Conservation (phyloP, 2,888 invertebrate genomes). For the Drosophila buzzatii region DNA sequence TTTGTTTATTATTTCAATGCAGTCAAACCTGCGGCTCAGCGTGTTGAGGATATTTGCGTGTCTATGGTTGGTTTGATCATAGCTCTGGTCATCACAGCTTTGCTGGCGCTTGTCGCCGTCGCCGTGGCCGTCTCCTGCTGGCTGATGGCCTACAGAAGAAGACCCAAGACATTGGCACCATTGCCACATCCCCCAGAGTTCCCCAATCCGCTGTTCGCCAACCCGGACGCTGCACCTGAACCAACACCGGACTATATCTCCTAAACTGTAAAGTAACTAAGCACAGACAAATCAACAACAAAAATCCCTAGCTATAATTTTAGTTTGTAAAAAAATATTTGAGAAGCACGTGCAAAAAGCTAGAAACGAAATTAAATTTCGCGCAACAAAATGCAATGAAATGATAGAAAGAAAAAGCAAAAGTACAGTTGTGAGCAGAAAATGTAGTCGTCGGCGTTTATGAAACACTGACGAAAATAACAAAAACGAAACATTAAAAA, state of each 20-base stretch:
- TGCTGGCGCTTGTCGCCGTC: slow-evolving; percentile 95
- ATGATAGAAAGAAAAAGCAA: slow-evolving; percentile 62
- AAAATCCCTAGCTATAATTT: slow-evolving; percentile 62
- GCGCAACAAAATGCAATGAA: slow-evolving; percentile 37
- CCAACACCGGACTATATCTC: slow-evolving; percentile 93
- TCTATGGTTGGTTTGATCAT: slow-evolving; percentile 97
- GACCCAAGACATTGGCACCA: slow-evolving; percentile 94
- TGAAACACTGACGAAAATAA: slow-evolving; percentile 44
- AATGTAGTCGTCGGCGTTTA: slow-evolving; percentile 50
- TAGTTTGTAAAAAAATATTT: slow-evolving; percentile 71
- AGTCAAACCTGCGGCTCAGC: slow-evolving; percentile 86
- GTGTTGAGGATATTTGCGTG: slow-evolving; percentile 94
- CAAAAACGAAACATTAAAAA: slow-evolving; percentile 28
- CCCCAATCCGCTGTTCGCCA: slow-evolving; percentile 96
- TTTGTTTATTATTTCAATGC: background rate
- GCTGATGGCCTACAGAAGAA: slow-evolving; percentile 96
- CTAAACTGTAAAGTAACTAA: slow-evolving; percentile 74
- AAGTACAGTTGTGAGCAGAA: slow-evolving; percentile 73
- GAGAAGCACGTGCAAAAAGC: slow-evolving; percentile 83
- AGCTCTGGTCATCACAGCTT: slow-evolving; percentile 95
- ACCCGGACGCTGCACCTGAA: slow-evolving; percentile 92
- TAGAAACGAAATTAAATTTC: slow-evolving; percentile 61
- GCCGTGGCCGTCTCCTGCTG: slow-evolving; percentile 98
- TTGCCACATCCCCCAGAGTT: slow-evolving; percentile 97
- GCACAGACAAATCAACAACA: slow-evolving; percentile 37